A percentile compares a stretch with the other conserved stretches of the same genome.
Conservation (phyloP, 37 sponge, comb jelly and placozoan species). For the Cladorhizidae sp. region DNA sequence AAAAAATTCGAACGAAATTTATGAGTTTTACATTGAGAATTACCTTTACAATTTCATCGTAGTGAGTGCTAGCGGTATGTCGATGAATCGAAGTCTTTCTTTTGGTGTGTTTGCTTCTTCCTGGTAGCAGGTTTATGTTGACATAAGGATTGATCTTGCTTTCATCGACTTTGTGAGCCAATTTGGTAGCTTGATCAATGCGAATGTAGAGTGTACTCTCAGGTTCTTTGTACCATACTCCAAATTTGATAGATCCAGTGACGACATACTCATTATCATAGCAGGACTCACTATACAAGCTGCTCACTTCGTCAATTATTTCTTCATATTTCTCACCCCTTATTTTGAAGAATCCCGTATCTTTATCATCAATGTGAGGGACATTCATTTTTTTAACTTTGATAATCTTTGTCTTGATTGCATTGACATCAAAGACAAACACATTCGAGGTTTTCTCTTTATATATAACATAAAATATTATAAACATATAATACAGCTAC, state of each 20-base stretch:
- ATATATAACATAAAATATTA: no score
- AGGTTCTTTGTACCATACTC: slow-evolving; percentile 35
- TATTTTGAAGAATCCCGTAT: neutral
- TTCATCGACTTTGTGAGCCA: slow-evolving; percentile 18
- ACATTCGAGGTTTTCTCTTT: no score
- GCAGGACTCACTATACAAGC: slow-evolving; percentile 46
- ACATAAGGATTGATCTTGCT: slow-evolving; percentile 53
- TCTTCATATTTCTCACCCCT: neutral
- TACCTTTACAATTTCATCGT: slow-evolving; percentile 34
- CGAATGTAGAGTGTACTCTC: slow-evolving; percentile 26
- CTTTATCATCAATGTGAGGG: neutral
- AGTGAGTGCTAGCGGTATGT: slow-evolving; percentile 41
- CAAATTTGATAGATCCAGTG: slow-evolving; percentile 43
- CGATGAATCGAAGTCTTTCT: slow-evolving; percentile 43
- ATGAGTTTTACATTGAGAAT: neutral
- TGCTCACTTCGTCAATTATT: slow-evolving; percentile 25
- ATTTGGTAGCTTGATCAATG: slow-evolving; percentile 35
- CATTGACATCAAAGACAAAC: no score
- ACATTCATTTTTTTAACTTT: no score
- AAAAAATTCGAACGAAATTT: neutral
- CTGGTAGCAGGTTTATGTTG: slow-evolving; percentile 68
- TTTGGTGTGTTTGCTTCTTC: slow-evolving; percentile 48
- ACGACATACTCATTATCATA: slow-evolving; percentile 33
- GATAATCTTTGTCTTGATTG: no score
- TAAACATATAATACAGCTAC: no score